These are phyloP conservation scores for Neostethus bicornis DNA, from an alignment of 2,797 vertebrate genomes.

Conservation along the genomic window DNA sequence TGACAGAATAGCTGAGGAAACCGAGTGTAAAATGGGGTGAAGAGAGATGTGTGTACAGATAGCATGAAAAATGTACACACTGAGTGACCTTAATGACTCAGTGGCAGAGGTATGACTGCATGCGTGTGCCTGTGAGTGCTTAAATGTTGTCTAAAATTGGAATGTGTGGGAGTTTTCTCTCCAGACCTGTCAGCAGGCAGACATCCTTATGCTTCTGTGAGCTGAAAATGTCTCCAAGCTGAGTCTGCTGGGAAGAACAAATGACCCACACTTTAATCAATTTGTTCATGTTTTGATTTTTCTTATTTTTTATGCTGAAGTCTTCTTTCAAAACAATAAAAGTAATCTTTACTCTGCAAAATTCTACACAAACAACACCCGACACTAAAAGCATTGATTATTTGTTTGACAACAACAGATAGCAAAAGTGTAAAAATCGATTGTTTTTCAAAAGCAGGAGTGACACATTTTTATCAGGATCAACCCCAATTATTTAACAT, in stretches of 20 bases:
- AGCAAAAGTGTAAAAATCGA: too few relatives aligned
- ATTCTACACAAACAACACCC: too few relatives aligned
- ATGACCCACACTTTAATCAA: slow-evolving; percentile 14
- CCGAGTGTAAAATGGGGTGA: slow-evolving; percentile 4
- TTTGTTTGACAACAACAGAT: too few relatives aligned
- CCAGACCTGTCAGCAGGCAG: slow-evolving; percentile 47
- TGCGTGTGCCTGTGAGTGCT: slow-evolving; percentile 8
- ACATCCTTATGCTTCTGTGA: slow-evolving; percentile 56
- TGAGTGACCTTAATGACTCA: slow-evolving; percentile 22
- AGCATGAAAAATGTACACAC: slow-evolving; percentile 39
- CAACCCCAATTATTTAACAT: too few relatives aligned
- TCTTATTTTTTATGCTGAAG: too few relatives aligned
- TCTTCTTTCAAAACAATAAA: too few relatives aligned
- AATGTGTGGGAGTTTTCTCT: slow-evolving; percentile 54
- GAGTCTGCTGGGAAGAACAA: slow-evolving; percentile 4
- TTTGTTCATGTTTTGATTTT: slow-evolving; percentile 22
- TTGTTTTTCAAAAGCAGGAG: too few relatives aligned
- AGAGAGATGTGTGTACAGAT: slow-evolving; percentile 8
- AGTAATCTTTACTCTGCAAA: too few relatives aligned
- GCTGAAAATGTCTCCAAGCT: slow-evolving; percentile 40
- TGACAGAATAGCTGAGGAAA: slow-evolving; percentile 12
- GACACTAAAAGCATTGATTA: too few relatives aligned
- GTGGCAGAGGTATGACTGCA: slow-evolving; percentile 5
- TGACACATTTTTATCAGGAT: too few relatives aligned
- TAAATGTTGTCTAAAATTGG: slow-evolving; percentile 49